Conservation (phyloP, 2,113 vertebrate species). For the Brienomyrus brachyistius region DNA sequence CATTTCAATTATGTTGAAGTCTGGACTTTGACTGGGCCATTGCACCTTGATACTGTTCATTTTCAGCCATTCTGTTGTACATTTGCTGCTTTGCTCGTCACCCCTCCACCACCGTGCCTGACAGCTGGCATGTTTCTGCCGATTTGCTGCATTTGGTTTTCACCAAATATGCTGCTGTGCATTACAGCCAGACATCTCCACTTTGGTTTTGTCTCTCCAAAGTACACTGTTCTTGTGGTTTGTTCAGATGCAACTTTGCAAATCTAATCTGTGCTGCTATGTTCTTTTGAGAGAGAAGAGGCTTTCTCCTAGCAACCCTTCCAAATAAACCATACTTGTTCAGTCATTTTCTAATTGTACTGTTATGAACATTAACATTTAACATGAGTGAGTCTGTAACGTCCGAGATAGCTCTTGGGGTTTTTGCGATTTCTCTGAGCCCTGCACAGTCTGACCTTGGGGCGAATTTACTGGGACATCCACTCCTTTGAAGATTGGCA, state of each 20-base stretch:
- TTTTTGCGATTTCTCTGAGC: not conserved
- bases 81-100: too few species aligned
- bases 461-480: too few species aligned
- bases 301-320: not conserved
- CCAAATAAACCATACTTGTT: too few species aligned
- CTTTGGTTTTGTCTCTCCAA: too few species aligned
- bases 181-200: too few species aligned
- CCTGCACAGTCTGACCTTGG: too few species aligned
- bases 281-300: not conserved
- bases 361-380: not conserved
- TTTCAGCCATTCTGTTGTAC: too few species aligned
- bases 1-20: not conserved
- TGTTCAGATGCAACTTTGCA: not conserved
- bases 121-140: too few species aligned
- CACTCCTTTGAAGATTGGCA: too few species aligned
- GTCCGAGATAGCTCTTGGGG: not conserved
- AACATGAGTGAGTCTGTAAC: not conserved
- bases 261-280: not conserved
- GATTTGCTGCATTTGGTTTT: too few species aligned
- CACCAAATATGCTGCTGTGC: too few species aligned
- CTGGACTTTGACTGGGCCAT: not conserved
- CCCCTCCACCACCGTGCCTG: too few species aligned
- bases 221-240: not conserved
- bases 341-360: not conserved
- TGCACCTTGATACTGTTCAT: not conserved